Percentiles rank a stretch among this genome's conserved stretches.
phyloP scores from a whole-genome alignment of 2,113 vertebrate species.

The Xyrauchen texanus region DNA sequence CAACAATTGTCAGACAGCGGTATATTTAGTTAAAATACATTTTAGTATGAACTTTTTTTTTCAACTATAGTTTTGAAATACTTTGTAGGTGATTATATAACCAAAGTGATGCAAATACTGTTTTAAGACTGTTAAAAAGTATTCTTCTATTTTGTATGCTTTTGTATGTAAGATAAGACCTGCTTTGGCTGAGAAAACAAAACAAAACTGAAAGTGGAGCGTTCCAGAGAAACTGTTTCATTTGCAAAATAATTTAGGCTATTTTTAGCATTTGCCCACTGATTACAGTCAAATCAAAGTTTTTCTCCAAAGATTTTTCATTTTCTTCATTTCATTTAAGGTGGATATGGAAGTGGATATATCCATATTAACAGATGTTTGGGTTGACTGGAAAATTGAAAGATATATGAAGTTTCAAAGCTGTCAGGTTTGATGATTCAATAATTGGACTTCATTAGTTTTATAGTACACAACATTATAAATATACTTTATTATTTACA shows the following conservation, averaged over 20 bases:
- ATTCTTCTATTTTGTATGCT: constrained; percentile 5
- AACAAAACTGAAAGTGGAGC: background rate
- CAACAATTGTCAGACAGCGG: constrained; percentile 4
- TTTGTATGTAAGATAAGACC: background rate
- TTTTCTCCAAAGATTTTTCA: constrained; percentile 12
- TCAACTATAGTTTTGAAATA: background rate
- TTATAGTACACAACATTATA: constrained; percentile 38
- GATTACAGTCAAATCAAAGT: background rate
- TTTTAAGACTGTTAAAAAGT: constrained; percentile 14
- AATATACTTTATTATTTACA: constrained; percentile 55
- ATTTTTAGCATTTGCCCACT: background rate
- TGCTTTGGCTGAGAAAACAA: background rate
- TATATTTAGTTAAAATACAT: constrained; percentile 3
- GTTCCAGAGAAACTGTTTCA: background rate
- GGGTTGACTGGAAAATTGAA: constrained; percentile 23
- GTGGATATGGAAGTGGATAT: background rate
- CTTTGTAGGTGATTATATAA: constrained; percentile 21
- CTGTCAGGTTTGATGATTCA: constrained; percentile 14
- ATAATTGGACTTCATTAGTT: constrained; percentile 38
- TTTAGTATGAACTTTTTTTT: constrained; percentile 28
- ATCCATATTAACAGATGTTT: constrained; percentile 17
- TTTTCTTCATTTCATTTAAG: too few species aligned
- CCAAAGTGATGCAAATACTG: constrained; percentile 43
- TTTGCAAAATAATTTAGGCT: constrained; percentile 18
- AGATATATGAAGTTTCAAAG: constrained; percentile 16